Base-by-base conservation (phyloP, 2,113 vertebrate species). In the Cryptomyrus ogoouensis region DNA sequence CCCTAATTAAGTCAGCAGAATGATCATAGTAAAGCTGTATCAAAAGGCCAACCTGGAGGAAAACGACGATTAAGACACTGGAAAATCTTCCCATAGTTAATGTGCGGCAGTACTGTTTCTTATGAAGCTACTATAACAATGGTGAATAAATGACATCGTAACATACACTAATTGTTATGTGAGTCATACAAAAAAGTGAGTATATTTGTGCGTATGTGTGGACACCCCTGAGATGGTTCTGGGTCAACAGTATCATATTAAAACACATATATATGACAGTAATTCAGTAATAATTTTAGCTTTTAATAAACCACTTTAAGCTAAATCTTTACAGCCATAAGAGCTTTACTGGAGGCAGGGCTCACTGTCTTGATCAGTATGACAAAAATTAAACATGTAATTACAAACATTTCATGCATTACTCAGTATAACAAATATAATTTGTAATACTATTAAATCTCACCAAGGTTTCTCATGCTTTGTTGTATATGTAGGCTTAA, bases 381-480 rank as follows among this genome's bases (percentile, higher is more conserved):
- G 77, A 83, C 86, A 58, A 86, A 90, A 86, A 89, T 94, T 94
- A 94, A 94, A 95, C 94, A 95, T 93, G 94, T 94, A 91, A 95
- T 93, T 90, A 93, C 93, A 94, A 94, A 95, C 93, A 95, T 92
- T 94, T 97, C 98, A 99, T 99, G 98, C 98, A 99, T 97, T 98
- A 98, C 95, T 94, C 95, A 94, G 31, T 77, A 35, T 77, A 35
- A 91, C 95, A 96, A 93, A 92, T 88, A 46, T 42, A 92, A 83
- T 92, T 94, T 94, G 95, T 95, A 95, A 95, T 93, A 96, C 96
- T 96, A 95, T 95, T 96, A 96, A 95, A 92, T 97, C 97, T 97
- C 97, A 97, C 96, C 97, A 98, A 98, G 95, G 95, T 95, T 96
- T 98, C 97, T 99, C 98, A 99, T 99, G 98, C 98, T 97, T 97